Conservation (phyloP, 2,797 vertebrate species). For the Botia almorhae region DNA sequence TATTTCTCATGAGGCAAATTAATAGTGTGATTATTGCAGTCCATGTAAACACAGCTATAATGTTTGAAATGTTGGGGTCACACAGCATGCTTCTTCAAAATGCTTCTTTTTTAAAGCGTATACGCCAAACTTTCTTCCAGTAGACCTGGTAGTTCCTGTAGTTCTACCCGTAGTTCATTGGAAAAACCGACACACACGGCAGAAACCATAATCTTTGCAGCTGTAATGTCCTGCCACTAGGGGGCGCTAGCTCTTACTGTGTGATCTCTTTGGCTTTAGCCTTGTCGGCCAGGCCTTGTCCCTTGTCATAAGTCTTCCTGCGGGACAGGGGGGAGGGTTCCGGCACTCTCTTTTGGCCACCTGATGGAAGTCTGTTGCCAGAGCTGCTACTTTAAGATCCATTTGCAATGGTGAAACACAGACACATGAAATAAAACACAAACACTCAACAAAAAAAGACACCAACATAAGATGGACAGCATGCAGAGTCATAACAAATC, state of each 20-base stretch:
- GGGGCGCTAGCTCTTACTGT: constrained; percentile 85
- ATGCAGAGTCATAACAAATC: constrained; percentile 31
- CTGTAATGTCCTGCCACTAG: constrained; percentile 54
- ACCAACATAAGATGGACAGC: constrained; percentile 35
- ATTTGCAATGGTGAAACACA: constrained; percentile 63
- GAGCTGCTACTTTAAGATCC: constrained; percentile 71
- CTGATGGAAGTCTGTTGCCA: constrained; percentile 82
- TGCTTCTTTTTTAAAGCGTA: not conserved
- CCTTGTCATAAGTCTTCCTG: constrained; percentile 92
- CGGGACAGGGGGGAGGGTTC: constrained; percentile 91
- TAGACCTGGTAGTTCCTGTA: constrained; percentile 12
- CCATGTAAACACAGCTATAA: not conserved
- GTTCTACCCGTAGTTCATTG: not conserved
- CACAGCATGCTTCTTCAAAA: constrained; percentile 67
- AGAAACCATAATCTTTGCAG: constrained; percentile 22
- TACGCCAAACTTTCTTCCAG: constrained; percentile 6
- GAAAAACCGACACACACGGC: constrained; percentile 35
- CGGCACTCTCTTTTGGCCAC: constrained; percentile 84
- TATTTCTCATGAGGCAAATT: not conserved
- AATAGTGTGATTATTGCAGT: not conserved
- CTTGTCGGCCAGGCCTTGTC: constrained; percentile 80
- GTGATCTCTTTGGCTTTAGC: constrained; percentile 92
- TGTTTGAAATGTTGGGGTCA: too few species aligned
- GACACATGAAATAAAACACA: constrained; percentile 61
- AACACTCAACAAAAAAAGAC: constrained; percentile 34